Conservation (phyloP, 2,888 invertebrate genomes). For the Megamerina dolium region DNA sequence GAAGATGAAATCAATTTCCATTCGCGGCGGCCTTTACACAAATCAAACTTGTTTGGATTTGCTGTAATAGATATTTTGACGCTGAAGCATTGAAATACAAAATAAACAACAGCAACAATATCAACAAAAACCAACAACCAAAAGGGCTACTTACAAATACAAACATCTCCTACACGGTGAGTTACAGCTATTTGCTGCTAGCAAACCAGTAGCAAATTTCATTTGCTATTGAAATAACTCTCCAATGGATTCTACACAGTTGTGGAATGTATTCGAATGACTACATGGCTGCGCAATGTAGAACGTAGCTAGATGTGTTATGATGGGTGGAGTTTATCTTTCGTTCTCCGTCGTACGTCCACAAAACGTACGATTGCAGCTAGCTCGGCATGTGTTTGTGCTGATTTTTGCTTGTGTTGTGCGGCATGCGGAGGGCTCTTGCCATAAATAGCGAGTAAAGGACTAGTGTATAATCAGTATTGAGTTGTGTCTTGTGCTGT, state of each 20-base stretch:
- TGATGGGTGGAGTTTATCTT: neutral
- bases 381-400: neutral
- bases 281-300: too few relatives aligned
- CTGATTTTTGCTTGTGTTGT: neutral
- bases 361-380: neutral
- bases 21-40: too few relatives aligned
- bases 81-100: conserved; percentile 40
- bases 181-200: too few relatives aligned
- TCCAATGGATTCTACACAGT: too few relatives aligned
- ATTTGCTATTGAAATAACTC: too few relatives aligned
- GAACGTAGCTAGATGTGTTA: too few relatives aligned
- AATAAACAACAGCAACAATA: conserved; percentile 38
- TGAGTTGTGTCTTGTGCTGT: neutral
- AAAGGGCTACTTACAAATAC: conserved; percentile 10
- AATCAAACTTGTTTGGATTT: conserved; percentile 41
- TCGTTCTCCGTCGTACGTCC: neutral
- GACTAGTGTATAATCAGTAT: neutral
- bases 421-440: too few relatives aligned
- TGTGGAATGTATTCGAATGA: too few relatives aligned
- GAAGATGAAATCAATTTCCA: too few relatives aligned
- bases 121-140: conserved; percentile 10
- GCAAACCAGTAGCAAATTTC: too few relatives aligned
- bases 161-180: neutral
- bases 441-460: neutral
- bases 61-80: conserved; percentile 47